Percentiles rank a stretch among this genome's conserved stretches.
phyloP scores from a whole-genome alignment of 2,797 vertebrate genomes.

The Helicolenus hilgendorfi region DNA sequence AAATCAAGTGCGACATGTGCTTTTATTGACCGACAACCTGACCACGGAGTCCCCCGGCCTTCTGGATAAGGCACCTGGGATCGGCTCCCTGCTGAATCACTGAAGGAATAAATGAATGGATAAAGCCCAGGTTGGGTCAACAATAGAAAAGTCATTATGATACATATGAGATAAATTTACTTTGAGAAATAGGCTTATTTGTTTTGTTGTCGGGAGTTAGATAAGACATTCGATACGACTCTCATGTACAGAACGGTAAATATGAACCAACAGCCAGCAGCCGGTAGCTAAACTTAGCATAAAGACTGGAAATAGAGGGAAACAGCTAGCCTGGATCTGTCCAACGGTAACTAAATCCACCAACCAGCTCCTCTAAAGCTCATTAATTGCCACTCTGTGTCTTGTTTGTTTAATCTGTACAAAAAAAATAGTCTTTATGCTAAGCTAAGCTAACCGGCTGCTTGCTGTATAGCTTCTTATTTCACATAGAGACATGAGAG shows the following conservation, averaged over 20 bases:
- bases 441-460: neutral
- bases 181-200: neutral
- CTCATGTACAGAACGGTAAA: neutral
- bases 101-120: neutral
- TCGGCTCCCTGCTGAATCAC: neutral
- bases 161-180: neutral
- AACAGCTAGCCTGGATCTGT: neutral
- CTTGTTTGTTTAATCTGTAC: neutral
- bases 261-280: neutral
- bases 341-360: neutral
- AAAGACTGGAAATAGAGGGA: neutral
- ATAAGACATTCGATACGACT: neutral
- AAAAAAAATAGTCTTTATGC: neutral
- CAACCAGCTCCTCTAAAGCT: neutral
- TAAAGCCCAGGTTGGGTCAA: neutral
- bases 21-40: slow-evolving; percentile 24
- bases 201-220: neutral
- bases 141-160: neutral
- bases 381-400: neutral
- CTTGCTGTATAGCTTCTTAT: neutral
- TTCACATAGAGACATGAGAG: neutral
- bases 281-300: neutral
- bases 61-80: slow-evolving; percentile 5
- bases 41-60: neutral
- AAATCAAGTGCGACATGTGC: slow-evolving; percentile 13